Evolutionary conservation across 2,797 vertebrate genomes (phyloP).

Genomic region (Vipera ursinii): DNA sequence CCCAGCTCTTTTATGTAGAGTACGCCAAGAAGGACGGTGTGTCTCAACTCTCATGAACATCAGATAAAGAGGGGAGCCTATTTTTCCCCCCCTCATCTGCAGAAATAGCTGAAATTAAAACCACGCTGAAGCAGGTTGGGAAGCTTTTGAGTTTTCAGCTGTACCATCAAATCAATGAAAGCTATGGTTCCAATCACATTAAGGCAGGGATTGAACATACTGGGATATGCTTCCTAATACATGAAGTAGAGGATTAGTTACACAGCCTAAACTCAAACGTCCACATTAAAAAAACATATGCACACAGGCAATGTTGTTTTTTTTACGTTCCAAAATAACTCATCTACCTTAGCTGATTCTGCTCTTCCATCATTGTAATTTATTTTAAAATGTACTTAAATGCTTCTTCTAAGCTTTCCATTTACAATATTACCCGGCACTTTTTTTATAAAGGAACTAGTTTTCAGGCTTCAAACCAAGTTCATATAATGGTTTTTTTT

Average conservation of each 20-base stretch:
- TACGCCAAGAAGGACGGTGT: not conserved
- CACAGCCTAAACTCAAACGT: not conserved
- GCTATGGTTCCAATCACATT: not conserved
- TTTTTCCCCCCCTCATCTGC: not conserved
- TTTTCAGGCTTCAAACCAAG: conserved; percentile 27
- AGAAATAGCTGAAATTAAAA: not conserved
- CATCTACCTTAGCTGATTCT: not conserved
- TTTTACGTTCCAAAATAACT: not conserved
- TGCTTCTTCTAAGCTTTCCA: conserved; percentile 14
- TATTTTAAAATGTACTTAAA: not conserved
- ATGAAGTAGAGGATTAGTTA: not conserved
- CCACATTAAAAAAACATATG: not conserved
- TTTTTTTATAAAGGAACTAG: conserved; percentile 16
- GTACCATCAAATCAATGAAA: not conserved
- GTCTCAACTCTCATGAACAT: not conserved
- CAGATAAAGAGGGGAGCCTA: not conserved
- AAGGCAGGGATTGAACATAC: not conserved
- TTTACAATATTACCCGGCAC: not conserved
- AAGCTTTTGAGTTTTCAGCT: not conserved
- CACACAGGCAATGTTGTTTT: not conserved
- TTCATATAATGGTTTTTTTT: conserved; percentile 11
- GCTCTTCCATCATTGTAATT: not conserved
- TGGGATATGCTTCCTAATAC: not conserved
- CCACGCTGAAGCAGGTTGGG: not conserved
- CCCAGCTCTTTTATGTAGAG: not conserved